Base-by-base conservation (phyloP, 2,797 vertebrate species). In the Philypnodon macrostomus region DNA sequence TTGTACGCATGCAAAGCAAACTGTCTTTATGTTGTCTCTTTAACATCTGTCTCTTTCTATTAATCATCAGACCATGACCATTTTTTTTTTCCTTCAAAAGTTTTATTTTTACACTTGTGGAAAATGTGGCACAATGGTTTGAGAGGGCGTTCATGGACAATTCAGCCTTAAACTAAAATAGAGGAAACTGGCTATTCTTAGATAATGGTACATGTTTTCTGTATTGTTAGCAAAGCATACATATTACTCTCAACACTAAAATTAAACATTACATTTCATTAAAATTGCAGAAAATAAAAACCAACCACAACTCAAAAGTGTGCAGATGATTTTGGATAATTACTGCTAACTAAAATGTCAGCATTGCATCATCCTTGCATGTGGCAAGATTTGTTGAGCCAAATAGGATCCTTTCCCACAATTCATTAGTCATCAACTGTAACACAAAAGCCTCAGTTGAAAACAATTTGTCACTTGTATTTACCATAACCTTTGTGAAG, bases 161-260 rank as follows among this genome's bases (percentile, higher is more conserved):
- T n/a, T 29, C 36, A 33, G 53, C 41, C 37, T 56, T 49, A n/a
- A 38, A 38, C n/a, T 54, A 45, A 53, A 78, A 78, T 54, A 75
- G 56, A 70, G 78, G 83, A 87, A 87, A n/a, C 79, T 84, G 53
- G 40, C 67, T 82, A 79, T 79, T 79, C 49, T 63, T 78, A 75
- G 75, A 67, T 56, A 45, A 38, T 29, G 21, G 19, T 41, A 18
- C 59, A n/a, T 44, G 57, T 69, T 69, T 65, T 66, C 37, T 59
- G 42, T 21, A 13, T 47, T 62, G 35, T 7, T 63, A 29, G 39
- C 21, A 26, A 64, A 77, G 41, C n/a, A 36, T 12, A 27, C 24
- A 31, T 23, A 23, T n/a, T n/a, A n/a, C n/a, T n/a, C n/a, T n/a
- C n/a, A n/a, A n/a, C n/a, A n/a, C n/a, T n/a, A n/a, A n/a, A n/a